Conservation (phyloP, 2,888 invertebrate species). For the Antheraea yamamai region DNA sequence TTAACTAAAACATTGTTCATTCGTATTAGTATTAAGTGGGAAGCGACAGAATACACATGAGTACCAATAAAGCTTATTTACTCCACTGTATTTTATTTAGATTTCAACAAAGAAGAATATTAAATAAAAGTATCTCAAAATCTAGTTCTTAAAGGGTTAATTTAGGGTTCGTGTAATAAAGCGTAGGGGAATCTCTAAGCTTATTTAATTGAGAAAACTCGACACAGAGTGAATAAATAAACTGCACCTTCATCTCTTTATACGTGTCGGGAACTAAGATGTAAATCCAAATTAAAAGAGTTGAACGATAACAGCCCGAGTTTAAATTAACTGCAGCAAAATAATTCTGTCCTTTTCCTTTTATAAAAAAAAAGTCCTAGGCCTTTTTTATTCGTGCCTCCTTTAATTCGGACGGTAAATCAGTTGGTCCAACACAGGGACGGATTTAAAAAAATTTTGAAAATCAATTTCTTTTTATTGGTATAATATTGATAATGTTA, state of each 20-base stretch:
- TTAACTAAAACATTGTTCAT: no score
- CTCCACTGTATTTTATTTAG: no score
- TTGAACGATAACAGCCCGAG: constrained; percentile 36
- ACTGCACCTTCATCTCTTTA: not conserved
- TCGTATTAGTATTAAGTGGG: no score
- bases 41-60: no score
- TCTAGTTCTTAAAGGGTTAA: no score
- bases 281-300: constrained; percentile 28
- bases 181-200: not conserved
- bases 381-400: constrained; percentile 19
- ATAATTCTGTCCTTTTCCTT: constrained; percentile 26
- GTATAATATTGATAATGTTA: not conserved
- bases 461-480: not conserved
- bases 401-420: constrained; percentile 24
- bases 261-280: not conserved
- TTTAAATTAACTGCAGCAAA: constrained; percentile 34
- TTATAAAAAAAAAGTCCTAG: constrained; percentile 6
- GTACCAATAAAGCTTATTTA: no score
- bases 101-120: no score
- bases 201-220: not conserved
- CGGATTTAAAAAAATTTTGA: not conserved
- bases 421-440: constrained; percentile 13
- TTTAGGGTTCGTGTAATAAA: no score
- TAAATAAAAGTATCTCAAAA: no score
- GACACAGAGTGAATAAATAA: not conserved